phyloP scores from a whole-genome alignment of 2,113 vertebrate genomes.

The Sander lucioperca region DNA sequence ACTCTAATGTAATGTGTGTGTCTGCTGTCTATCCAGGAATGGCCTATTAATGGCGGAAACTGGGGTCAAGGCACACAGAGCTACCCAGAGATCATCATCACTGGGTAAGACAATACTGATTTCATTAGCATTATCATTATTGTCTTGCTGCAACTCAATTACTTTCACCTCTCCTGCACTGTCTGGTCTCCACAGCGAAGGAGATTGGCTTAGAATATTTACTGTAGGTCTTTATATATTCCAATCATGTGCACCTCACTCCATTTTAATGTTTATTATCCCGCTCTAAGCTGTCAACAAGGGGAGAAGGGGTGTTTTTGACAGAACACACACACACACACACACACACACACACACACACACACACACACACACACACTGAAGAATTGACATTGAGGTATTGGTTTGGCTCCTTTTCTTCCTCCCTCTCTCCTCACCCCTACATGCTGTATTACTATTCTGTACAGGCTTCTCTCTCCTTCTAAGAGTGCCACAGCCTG shows the following conservation, averaged over 20 bases:
- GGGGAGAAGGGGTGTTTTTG: constrained; percentile 24
- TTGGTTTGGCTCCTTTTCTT: constrained; percentile 38
- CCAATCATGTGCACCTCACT: constrained; percentile 43
- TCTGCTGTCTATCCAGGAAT: constrained; percentile 88
- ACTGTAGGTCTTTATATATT: constrained; percentile 36
- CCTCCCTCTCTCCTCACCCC: constrained; percentile 23
- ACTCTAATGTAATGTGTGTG: constrained; percentile 22
- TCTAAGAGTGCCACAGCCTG: constrained; percentile 39
- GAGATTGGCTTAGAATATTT: constrained; percentile 14
- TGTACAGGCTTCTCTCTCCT: constrained; percentile 33
- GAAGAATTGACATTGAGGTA: constrained; percentile 67
- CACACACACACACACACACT: not conserved
- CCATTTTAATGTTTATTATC: constrained; percentile 56
- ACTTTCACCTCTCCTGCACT: constrained; percentile 24
- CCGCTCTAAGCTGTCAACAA: constrained; percentile 41
- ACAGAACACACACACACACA: constrained; percentile 15
- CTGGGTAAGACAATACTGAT: constrained; percentile 89
- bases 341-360: no score
- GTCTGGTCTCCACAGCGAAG: constrained; percentile 22
- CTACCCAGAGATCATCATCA: constrained; percentile 99
- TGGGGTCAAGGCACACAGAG: constrained; percentile 98
- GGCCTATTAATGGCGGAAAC: constrained; percentile 98
- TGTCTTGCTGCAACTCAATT: constrained; percentile 34
- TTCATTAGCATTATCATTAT: constrained; percentile 58
- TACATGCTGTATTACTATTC: constrained; percentile 57